Percentiles rank a stretch among this genome's conserved stretches.
Conservation (phyloP, 2,888 invertebrate species). For the Coelopa pilipes region DNA sequence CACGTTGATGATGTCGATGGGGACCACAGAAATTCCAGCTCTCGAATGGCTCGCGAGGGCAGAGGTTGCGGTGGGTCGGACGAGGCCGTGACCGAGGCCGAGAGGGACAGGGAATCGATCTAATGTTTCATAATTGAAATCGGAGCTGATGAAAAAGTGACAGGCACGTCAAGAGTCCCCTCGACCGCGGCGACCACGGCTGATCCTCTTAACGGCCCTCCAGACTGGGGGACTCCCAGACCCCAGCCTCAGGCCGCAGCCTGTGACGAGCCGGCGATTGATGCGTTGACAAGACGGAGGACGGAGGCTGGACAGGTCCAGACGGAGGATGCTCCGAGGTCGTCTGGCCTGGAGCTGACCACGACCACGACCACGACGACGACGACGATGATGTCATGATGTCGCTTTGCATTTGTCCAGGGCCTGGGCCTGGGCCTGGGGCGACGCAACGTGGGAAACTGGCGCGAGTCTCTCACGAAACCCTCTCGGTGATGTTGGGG, state of each 20-base stretch:
- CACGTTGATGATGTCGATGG: no score
- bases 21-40: no score
- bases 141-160: constrained; percentile 33
- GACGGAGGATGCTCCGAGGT: constrained; percentile 15
- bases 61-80: no score
- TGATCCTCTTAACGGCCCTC: constrained; percentile 25
- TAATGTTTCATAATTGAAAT: constrained; percentile 35
- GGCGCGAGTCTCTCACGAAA: neutral
- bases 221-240: neutral
- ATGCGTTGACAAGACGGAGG: constrained; percentile 1
- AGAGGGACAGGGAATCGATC: no score
- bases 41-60: no score
- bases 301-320: constrained; percentile 8
- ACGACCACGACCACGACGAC: neutral
- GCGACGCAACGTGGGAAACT: constrained; percentile 26
- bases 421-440: no score
- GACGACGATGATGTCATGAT: neutral
- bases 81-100: no score
- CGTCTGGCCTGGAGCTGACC: neutral
- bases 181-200: neutral
- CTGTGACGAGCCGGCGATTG: neutral
- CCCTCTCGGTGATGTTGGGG: no score
- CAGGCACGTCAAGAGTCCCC: constrained; percentile 18
- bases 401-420: constrained; percentile 21
- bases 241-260: neutral